A percentile compares a stretch with the other conserved stretches of the same genome.
These are phyloP conservation scores for Channa striata DNA, from an alignment of 2,797 vertebrate species.

Conservation along the genomic window DNA sequence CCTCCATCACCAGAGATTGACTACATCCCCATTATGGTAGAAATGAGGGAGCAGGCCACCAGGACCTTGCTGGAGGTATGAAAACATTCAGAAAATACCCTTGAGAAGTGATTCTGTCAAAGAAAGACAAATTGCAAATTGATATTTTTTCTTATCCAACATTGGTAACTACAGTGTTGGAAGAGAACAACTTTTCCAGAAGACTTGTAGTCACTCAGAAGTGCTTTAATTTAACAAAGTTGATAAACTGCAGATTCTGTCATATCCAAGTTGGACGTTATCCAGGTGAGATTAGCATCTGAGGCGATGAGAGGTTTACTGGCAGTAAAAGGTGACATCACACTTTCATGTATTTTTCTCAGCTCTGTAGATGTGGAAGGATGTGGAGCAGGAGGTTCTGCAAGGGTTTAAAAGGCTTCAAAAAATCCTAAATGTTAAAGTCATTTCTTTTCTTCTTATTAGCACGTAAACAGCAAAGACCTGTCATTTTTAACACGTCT, in stretches of 20 bases:
- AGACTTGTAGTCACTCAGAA: background rate
- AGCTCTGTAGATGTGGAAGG: slow-evolving; percentile 17
- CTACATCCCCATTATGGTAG: slow-evolving; percentile 81
- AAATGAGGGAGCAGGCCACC: slow-evolving; percentile 76
- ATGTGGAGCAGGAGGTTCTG: slow-evolving; percentile 30
- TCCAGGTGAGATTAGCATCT: slow-evolving; percentile 14
- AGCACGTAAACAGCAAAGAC: slow-evolving; percentile 17
- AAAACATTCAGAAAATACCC: background rate
- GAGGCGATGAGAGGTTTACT: slow-evolving; percentile 10
- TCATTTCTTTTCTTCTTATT: slow-evolving; percentile 16
- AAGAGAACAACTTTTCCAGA: background rate
- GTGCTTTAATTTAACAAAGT: slow-evolving; percentile 13
- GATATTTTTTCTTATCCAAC: background rate
- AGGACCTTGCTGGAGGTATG: slow-evolving; percentile 78
- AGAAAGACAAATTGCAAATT: too few relatives aligned
- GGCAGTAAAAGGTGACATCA: slow-evolving; percentile 50
- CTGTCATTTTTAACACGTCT: slow-evolving; percentile 31
- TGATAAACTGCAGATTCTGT: slow-evolving; percentile 9
- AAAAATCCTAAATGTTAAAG: background rate
- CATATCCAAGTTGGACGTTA: slow-evolving; percentile 5
- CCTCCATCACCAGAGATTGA: slow-evolving; percentile 80
- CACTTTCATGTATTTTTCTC: slow-evolving; percentile 10
- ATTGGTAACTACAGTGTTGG: background rate
- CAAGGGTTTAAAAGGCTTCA: background rate
- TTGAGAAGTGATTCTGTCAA: background rate